Percentiles rank a stretch among this genome's conserved stretches.
Evolutionary conservation across 2,113 vertebrate genomes (phyloP).

Genomic region (Nannospalax galili): DNA sequence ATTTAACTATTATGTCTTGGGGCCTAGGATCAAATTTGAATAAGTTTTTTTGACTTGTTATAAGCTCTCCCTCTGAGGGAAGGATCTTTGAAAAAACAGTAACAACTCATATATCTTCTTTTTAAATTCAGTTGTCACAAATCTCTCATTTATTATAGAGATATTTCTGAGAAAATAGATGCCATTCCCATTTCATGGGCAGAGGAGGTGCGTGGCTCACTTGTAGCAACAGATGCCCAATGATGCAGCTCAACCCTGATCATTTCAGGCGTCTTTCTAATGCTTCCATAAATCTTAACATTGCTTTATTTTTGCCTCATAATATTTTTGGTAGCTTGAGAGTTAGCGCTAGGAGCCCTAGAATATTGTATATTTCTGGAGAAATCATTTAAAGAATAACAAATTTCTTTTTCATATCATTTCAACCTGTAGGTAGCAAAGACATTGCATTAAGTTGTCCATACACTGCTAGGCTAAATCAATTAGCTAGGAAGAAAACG

Average conservation of each 20-base stretch:
- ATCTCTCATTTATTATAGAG: conserved; percentile 49
- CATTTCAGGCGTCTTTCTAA: background rate
- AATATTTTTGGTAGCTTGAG: background rate
- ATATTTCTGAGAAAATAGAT: conserved; percentile 40
- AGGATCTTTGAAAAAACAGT: background rate
- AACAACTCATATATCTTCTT: background rate
- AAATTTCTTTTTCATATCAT: conserved; percentile 55
- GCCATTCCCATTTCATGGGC: conserved; percentile 3
- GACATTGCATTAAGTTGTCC: conserved; percentile 39
- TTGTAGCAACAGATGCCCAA: background rate
- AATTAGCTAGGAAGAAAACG: background rate
- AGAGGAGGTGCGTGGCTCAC: background rate
- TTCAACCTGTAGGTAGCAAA: conserved; percentile 43
- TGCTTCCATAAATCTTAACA: conserved; percentile 8
- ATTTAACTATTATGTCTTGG: background rate
- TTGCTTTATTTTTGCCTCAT: conserved; percentile 23
- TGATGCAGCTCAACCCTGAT: background rate
- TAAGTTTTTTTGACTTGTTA: conserved; percentile 13
- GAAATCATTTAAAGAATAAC: conserved; percentile 70
- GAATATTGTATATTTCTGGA: conserved; percentile 42
- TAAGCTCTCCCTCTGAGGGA: background rate
- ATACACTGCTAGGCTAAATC: conserved; percentile 19
- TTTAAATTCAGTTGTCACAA: conserved; percentile 27
- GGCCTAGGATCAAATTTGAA: background rate
- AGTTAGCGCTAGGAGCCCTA: conserved; percentile 2